A percentile compares a stretch with the other conserved stretches of the same genome.
These are phyloP conservation scores for Xiphophorus couchianus DNA, from an alignment of 2,113 vertebrate species.

Conservation along the genomic window DNA sequence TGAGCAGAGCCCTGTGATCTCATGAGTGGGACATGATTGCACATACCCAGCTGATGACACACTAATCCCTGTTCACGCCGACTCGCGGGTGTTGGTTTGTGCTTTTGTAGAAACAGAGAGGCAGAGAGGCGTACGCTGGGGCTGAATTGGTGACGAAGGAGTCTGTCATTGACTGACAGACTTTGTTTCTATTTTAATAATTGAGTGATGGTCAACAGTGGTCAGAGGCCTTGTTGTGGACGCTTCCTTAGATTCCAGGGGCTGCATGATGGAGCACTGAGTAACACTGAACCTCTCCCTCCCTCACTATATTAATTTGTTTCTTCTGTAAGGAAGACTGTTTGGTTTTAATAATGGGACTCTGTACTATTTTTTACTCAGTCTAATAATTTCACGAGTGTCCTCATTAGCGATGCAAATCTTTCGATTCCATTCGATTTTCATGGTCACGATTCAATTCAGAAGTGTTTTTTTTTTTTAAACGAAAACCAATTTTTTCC, in stretches of 20 bases:
- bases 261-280: no score
- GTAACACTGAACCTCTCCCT: no score
- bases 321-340: no score
- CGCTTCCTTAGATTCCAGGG: neutral
- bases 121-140: slow-evolving; percentile 10
- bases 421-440: no score
- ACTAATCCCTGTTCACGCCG: slow-evolving; percentile 62
- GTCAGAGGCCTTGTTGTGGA: slow-evolving; percentile 22
- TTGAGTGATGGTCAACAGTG: slow-evolving; percentile 38
- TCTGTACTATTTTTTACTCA: no score
- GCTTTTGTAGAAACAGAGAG: slow-evolving; percentile 43
- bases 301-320: no score
- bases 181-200: slow-evolving; percentile 26
- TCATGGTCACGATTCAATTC: no score
- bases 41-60: slow-evolving; percentile 76
- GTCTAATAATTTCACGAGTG: no score
- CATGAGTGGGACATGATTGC: slow-evolving; percentile 70
- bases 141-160: slow-evolving; percentile 27
- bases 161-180: slow-evolving; percentile 51
- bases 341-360: no score
- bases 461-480: no score
- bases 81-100: slow-evolving; percentile 68
- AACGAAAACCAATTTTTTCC: no score
- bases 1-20: slow-evolving; percentile 73
- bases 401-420: no score